These are phyloP conservation scores for Diceros bicornis DNA, from an alignment of 2,797 vertebrate species.

Conservation along the genomic window DNA sequence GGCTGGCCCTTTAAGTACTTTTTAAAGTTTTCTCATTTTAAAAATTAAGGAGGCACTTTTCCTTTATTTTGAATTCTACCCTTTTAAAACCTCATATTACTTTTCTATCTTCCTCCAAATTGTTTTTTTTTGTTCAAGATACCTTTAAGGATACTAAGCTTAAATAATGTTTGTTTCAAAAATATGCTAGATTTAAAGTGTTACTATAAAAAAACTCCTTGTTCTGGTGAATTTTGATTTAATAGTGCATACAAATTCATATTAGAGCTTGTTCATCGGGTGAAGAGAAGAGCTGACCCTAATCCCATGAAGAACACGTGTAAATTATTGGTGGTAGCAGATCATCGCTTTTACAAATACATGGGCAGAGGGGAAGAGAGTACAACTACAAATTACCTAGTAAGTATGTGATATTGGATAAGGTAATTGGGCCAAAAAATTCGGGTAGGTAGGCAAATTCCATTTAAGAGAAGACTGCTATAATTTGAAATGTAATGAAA, in stretches of 20 bases:
- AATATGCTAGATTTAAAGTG: conserved; percentile 62
- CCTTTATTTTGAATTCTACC: conserved; percentile 62
- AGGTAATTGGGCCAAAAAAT: background rate
- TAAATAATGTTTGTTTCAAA: conserved; percentile 70
- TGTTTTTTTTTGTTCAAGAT: conserved; percentile 36
- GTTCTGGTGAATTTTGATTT: conserved; percentile 75
- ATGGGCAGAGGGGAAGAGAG: conserved; percentile 98
- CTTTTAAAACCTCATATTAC: conserved; percentile 3
- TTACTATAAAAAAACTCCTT: conserved; percentile 46
- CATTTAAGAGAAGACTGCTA: background rate
- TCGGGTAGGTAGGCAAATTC: background rate
- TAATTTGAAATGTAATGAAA: background rate
- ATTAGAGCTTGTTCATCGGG: conserved; percentile 90
- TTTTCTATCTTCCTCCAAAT: conserved; percentile 27
- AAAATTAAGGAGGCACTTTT: background rate
- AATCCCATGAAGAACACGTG: conserved; percentile 96
- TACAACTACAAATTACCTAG: conserved; percentile 98
- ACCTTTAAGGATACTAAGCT: conserved; percentile 14
- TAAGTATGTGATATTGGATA: conserved; percentile 83
- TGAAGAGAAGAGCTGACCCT: conserved; percentile 89
- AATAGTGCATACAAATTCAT: conserved; percentile 80
- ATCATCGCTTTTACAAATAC: conserved; percentile 96
- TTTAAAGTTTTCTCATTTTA: background rate
- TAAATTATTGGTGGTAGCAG: conserved; percentile 96
- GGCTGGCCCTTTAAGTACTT: too few species aligned